Conservation (phyloP, 2,888 invertebrate genomes). For the Tromatobia lineatoria region DNA sequence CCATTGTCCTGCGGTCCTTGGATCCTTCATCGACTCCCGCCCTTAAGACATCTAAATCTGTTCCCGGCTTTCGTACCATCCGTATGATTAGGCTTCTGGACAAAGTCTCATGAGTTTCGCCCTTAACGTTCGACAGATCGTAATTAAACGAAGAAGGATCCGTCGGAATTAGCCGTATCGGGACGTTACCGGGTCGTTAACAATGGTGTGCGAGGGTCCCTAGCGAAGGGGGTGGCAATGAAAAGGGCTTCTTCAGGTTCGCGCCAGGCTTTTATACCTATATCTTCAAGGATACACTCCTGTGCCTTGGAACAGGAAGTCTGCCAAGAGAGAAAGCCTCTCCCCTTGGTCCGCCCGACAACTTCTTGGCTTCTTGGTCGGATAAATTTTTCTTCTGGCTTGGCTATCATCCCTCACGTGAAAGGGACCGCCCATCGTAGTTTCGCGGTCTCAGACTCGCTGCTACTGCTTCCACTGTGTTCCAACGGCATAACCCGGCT, state of each 20-base stretch:
- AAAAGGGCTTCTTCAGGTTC: constrained; percentile 43
- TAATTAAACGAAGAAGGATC: constrained; percentile 61
- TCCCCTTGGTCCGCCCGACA: background rate
- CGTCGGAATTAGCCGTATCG: constrained; percentile 67
- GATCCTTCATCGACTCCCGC: constrained; percentile 25
- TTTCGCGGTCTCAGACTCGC: constrained; percentile 31
- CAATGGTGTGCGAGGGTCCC: constrained; percentile 52
- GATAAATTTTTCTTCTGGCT: constrained; percentile 59
- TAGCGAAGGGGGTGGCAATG: constrained; percentile 22
- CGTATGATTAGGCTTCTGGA: constrained; percentile 4
- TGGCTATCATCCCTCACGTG: constrained; percentile 45
- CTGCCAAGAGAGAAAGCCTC: constrained; percentile 49
- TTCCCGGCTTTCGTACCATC: constrained; percentile 17
- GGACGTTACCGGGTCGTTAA: constrained; percentile 70
- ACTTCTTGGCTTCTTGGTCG: constrained; percentile 50
- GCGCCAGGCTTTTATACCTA: constrained; percentile 11
- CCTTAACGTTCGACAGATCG: constrained; percentile 64
- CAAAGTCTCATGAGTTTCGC: constrained; percentile 45
- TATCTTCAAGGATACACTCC: constrained; percentile 3
- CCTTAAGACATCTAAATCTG: constrained; percentile 37
- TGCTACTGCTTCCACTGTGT: constrained; percentile 45
- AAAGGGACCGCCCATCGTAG: constrained; percentile 37
- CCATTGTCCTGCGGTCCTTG: background rate
- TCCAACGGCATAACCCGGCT: constrained; percentile 67
- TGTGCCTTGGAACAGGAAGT: constrained; percentile 50